Evolutionary conservation across 1,140 invertebrate genomes (phyloP).

Genomic region (Littorina saxatilis): DNA sequence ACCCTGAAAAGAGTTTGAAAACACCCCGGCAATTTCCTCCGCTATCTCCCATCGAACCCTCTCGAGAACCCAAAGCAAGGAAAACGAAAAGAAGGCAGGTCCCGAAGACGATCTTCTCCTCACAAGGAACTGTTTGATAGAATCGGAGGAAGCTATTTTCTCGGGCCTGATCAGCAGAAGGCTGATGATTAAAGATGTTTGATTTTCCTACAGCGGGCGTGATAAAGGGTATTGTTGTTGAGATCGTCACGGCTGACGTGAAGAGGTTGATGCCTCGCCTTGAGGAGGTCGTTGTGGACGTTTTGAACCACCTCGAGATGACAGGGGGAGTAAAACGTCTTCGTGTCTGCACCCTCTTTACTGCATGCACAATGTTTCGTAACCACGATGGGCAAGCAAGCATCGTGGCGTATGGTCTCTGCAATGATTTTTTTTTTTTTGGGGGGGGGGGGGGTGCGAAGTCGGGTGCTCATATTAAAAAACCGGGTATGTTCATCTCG

Average conservation of each 20-base stretch:
- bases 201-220: constrained; percentile 1
- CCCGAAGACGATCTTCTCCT: too few species aligned
- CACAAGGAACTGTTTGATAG: background rate
- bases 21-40: constrained; percentile 7
- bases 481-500: too few species aligned
- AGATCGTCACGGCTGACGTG: background rate
- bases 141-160: background rate
- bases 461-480: too few species aligned
- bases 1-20: constrained; percentile 1
- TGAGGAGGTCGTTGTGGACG: background rate
- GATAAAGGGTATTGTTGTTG: background rate
- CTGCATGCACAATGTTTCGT: too few species aligned
- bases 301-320: background rate
- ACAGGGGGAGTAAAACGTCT: background rate
- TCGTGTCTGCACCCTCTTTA: background rate
- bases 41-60: background rate
- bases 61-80: background rate
- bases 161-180: background rate
- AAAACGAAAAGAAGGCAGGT: too few species aligned
- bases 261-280: background rate
- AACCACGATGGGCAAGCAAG: too few species aligned
- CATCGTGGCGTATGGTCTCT: too few species aligned
- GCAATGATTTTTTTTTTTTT: too few species aligned
- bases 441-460: too few species aligned
- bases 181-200: background rate